These are phyloP conservation scores for Drosophila melanosoma DNA, from an alignment of 2,888 invertebrate genomes.

Conservation along the genomic window DNA sequence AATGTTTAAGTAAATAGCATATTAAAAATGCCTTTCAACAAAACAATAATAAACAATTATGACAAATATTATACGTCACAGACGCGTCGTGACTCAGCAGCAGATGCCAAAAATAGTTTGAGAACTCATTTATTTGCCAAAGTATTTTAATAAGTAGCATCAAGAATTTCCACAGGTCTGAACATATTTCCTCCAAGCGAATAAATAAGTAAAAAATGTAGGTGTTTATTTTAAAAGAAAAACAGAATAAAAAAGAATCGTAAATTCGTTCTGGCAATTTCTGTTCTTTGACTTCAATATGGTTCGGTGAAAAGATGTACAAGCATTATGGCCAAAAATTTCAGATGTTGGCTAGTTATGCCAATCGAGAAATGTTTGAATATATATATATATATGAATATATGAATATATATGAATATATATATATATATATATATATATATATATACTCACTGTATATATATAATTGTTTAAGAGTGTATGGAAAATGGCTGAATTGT, in stretches of 20 bases:
- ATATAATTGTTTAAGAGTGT: background rate
- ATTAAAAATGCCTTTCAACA: background rate
- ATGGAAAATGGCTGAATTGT: conserved; percentile 1
- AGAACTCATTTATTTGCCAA: conserved; percentile 61
- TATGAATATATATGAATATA: background rate
- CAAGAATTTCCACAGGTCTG: conserved; percentile 58
- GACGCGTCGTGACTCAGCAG: conserved; percentile 68
- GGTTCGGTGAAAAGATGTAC: conserved; percentile 10
- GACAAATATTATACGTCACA: conserved; percentile 56
- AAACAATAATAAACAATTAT: conserved; percentile 8
- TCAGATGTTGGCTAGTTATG: background rate
- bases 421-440: background rate
- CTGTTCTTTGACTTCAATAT: conserved; percentile 22
- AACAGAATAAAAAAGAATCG: conserved; percentile 7
- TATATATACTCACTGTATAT: background rate
- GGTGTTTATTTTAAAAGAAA: conserved; percentile 24
- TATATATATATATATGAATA: background rate
- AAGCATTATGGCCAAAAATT: conserved; percentile 21
- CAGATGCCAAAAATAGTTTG: conserved; percentile 61
- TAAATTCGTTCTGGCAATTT: conserved; percentile 51
- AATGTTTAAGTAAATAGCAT: background rate
- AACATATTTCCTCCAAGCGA: conserved; percentile 41
- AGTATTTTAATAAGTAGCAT: conserved; percentile 61
- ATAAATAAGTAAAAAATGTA: conserved; percentile 19
- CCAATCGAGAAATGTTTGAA: background rate